Base-by-base conservation (phyloP, 2,113 vertebrate genomes). In the Chaenogobius annularis region DNA sequence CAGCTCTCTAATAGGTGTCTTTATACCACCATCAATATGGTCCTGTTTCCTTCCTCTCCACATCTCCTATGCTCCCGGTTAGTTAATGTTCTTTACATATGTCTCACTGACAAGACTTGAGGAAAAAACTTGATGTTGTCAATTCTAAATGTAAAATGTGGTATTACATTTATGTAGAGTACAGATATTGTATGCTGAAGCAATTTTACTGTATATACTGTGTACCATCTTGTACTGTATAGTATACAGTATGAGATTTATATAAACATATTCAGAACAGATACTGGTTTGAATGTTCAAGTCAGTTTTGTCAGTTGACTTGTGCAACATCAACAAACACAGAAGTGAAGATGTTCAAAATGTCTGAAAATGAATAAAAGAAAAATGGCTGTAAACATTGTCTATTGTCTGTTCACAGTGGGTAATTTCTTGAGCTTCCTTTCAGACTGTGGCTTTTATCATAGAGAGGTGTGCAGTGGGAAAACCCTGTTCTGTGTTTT, bases 21-120 rank as follows among this genome's bases (percentile, higher is more conserved):
- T 85, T 89, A 89, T 65, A 84, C 40, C 77, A 66, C 61, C 20
- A 82, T 83, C 59, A 19, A 74, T 81, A 84, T 86, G 73, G 79
- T 85, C 79, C 72, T 0, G 43, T 80, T 92, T 93, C 91, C 92
- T 91, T 93, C 91, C 91, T 82, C 65, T 79, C 77, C 88, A 89
- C 31, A n/a, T 78, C 66, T 58, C 78, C 85, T 82, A 81, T 85
- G 79, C 85, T 71, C 72, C 83, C 68, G 67, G 88, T 86, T 87
- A 88, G 74, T 82, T 80, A 84, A 58, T 70, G 68, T 26, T 26
- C 54, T 3, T 26, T 26, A 14, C 22, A 14, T 10, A 46, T 10
- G 8, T 13, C 44, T 13, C 10, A 13, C 44, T 13, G 44, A 46
- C 44, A 46, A 10, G 12, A 46, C 10, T 46, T 7, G 44, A 7